Conservation (phyloP, 2,113 vertebrate species). For the Ciconia stormi region DNA sequence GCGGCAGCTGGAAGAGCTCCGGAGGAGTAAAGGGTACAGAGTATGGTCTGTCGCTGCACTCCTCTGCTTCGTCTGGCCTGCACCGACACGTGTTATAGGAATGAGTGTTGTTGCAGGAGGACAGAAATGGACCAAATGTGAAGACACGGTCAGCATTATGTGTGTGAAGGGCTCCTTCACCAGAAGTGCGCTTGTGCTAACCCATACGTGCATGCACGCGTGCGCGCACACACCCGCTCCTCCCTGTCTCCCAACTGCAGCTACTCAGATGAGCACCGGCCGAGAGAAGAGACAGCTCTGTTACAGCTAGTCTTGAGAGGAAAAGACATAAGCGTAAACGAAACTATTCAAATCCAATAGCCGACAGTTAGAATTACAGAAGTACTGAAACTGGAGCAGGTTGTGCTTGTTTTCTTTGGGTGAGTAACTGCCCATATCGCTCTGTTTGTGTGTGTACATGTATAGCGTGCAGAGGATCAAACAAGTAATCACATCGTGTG, state of each 20-base stretch:
- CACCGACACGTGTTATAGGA: rapidly evolving
- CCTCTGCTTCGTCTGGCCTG: neutral
- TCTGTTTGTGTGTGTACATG: neutral
- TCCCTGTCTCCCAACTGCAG: neutral
- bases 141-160: neutral
- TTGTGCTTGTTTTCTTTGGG: neutral
- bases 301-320: neutral
- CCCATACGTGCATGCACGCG: rapidly evolving
- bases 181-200: neutral
- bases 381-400: neutral
- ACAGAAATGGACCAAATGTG: neutral
- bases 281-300: neutral
- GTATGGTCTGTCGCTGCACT: neutral
- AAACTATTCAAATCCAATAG: neutral
- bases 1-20: neutral
- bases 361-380: neutral
- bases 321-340: neutral
- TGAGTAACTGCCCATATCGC: neutral
- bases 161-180: neutral
- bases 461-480: neutral
- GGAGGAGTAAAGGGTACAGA: neutral
- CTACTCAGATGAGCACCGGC: rapidly evolving
- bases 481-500: neutral
- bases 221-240: rapidly evolving
- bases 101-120: neutral